Evolutionary conservation across 2,888 invertebrate genomes (phyloP).

Genomic region (Cotesia congregata): DNA sequence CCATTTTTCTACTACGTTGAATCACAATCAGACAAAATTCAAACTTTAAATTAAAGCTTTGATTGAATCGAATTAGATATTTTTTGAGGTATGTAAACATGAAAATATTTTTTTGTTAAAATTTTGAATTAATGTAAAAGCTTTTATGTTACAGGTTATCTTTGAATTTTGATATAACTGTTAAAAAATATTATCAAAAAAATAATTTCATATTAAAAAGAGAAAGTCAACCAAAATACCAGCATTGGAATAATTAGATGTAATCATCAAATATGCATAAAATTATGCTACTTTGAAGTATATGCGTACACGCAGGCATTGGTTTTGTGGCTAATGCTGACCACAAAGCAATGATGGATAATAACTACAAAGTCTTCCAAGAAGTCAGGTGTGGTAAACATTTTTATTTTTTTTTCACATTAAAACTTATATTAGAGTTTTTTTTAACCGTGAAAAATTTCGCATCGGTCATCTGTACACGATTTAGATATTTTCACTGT

Average conservation of each 20-base stretch:
- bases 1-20: conserved; percentile 11
- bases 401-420: conserved; percentile 16
- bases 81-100: too few species aligned
- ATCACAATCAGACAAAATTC: not conserved
- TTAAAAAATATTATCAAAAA: too few species aligned
- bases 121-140: too few species aligned
- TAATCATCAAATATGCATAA: conserved; percentile 27
- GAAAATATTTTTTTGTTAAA: too few species aligned
- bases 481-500: not conserved
- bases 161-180: too few species aligned
- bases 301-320: conserved; percentile 13
- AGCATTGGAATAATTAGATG: not conserved
- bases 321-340: conserved; percentile 36
- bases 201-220: not conserved
- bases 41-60: too few species aligned
- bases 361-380: conserved; percentile 37
- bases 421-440: conserved; percentile 1
- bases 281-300: conserved; percentile 19
- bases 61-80: too few species aligned
- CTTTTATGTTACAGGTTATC: too few species aligned
- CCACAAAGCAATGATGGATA: conserved; percentile 41
- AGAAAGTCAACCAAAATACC: not conserved
- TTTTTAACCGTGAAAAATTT: not conserved
- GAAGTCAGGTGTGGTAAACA: conserved; percentile 37
- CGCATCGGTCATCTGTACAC: not conserved